These are phyloP conservation scores for Eudemis profundana DNA, from an alignment of 2,888 invertebrate species.

Conservation along the genomic window DNA sequence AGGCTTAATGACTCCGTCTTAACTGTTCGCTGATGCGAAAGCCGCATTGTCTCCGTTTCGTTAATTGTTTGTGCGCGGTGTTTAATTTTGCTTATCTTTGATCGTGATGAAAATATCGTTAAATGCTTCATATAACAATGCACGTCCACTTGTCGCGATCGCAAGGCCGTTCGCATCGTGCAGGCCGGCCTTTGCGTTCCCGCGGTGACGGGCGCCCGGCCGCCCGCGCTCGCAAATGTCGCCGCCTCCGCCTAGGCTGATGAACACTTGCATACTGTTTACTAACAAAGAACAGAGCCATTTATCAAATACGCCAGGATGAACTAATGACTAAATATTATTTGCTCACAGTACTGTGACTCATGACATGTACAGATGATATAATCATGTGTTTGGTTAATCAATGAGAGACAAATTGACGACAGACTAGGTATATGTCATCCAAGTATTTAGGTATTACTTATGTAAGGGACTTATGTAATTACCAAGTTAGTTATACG, in stretches of 20 bases:
- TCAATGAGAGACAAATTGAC: not conserved
- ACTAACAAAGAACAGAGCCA: slow-evolving; percentile 51
- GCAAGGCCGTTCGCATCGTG: slow-evolving; percentile 65
- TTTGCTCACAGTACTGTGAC: slow-evolving; percentile 7
- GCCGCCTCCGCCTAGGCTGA: slow-evolving; percentile 43
- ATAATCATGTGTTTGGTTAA: not conserved
- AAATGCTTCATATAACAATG: slow-evolving; percentile 44
- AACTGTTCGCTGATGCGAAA: slow-evolving; percentile 31
- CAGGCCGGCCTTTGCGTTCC: slow-evolving; percentile 63
- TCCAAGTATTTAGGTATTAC: not conserved
- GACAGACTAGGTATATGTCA: not conserved
- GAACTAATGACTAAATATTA: slow-evolving; percentile 16
- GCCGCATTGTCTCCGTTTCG: slow-evolving; percentile 25
- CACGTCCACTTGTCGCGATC: slow-evolving; percentile 72
- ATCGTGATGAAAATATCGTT: slow-evolving; percentile 40
- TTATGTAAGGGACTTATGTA: slow-evolving; percentile 21
- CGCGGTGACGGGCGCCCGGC: slow-evolving; percentile 70
- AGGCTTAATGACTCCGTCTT: slow-evolving; percentile 19
- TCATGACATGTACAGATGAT: slow-evolving; percentile 1
- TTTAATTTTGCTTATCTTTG: slow-evolving; percentile 33
- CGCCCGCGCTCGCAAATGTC: slow-evolving; percentile 23
- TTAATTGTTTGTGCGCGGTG: slow-evolving; percentile 14
- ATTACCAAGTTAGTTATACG: not conserved
- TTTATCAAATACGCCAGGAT: slow-evolving; percentile 10
- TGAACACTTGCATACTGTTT: slow-evolving; percentile 51